Base-by-base conservation (phyloP, 2,113 vertebrate genomes). In the Genyomyrus donnyi region DNA sequence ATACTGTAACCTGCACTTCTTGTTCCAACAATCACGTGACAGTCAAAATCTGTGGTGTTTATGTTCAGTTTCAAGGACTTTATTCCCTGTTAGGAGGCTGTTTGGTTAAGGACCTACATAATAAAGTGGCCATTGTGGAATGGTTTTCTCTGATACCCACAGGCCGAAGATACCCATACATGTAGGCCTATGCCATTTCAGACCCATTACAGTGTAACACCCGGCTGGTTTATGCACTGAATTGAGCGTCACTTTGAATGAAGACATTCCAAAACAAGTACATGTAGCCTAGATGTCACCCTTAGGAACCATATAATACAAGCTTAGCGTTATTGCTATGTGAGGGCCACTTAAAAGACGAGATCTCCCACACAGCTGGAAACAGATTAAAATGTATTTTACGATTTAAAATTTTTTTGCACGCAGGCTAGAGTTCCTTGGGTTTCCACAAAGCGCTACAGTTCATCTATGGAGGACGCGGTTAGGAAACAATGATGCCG, bases 401-500 rank as follows among this genome's bases (percentile, higher is more conserved):
- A 21, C 19, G 13, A 19, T 42, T 80, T 80, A 5, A 10, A 3
- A 19, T 80, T 39, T 5, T 80, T 80, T 80, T 42, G 39, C 74
- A 80, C 42, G 74, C 35, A 19, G 15, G 74, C 11, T 70, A 31
- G n/a, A 70, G 74, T 80, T 19, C 10, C 13, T 42, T 31, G 27
- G 58, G 62, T 31, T 42, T 80, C 74, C 17, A 39, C 74, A 42
- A 39, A 42, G 74, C 5, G 2, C 35, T 80, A 19, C 35, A 70
- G 62, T 70, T 27, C n/a, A 62, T 62, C 56, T 62, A 9, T n/a
- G 2, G 24, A 62, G 56, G 56, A 62, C 24, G 56, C 56, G 56
- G 24, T 62, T 50, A 48, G 77, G 80, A 86, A 86, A 86, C 56
- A 62, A 62, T 90, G 48, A 90, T 77, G 85, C 85, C 48, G 49